phyloP scores from a whole-genome alignment of 2,113 vertebrate genomes.

The Salvelinus fontinalis region DNA sequence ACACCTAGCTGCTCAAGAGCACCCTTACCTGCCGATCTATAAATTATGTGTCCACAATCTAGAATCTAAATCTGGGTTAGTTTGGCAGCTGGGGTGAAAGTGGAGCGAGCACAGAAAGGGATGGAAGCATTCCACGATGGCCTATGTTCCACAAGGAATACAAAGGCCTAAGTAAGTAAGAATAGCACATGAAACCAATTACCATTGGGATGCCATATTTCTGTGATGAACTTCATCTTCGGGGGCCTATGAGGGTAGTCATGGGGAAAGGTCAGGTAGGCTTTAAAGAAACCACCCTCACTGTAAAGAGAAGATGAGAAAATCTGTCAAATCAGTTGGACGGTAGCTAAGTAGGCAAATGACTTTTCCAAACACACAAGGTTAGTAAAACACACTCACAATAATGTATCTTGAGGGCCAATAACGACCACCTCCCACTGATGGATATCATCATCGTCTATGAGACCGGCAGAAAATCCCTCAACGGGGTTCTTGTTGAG shows the following conservation, averaged over 20 bases:
- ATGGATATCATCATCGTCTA: conserved; percentile 79
- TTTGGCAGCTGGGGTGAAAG: too few species aligned
- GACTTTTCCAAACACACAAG: too few species aligned
- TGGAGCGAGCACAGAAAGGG: too few species aligned
- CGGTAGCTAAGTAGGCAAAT: background rate
- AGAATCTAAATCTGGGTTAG: too few species aligned
- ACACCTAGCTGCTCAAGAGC: too few species aligned
- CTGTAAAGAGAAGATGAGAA: conserved; percentile 42
- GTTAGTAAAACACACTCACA: conserved; percentile 58
- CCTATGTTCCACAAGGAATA: too few species aligned
- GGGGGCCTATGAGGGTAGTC: conserved; percentile 76
- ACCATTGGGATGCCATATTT: conserved; percentile 81
- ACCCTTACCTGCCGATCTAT: too few species aligned
- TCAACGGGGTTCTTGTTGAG: conserved; percentile 80
- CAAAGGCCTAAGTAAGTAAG: too few species aligned
- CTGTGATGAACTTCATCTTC: conserved; percentile 78
- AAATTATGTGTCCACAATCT: too few species aligned
- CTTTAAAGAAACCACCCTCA: conserved; percentile 79
- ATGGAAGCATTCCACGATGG: too few species aligned
- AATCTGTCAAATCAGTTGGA: background rate
- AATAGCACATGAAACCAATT: conserved; percentile 8
- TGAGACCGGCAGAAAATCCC: conserved; percentile 77
- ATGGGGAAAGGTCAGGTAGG: conserved; percentile 70
- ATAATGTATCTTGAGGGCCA: conserved; percentile 79
- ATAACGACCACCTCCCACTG: conserved; percentile 80